These are phyloP conservation scores for Neodon shergylaensis DNA, from an alignment of 2,113 vertebrate genomes.

Conservation along the genomic window DNA sequence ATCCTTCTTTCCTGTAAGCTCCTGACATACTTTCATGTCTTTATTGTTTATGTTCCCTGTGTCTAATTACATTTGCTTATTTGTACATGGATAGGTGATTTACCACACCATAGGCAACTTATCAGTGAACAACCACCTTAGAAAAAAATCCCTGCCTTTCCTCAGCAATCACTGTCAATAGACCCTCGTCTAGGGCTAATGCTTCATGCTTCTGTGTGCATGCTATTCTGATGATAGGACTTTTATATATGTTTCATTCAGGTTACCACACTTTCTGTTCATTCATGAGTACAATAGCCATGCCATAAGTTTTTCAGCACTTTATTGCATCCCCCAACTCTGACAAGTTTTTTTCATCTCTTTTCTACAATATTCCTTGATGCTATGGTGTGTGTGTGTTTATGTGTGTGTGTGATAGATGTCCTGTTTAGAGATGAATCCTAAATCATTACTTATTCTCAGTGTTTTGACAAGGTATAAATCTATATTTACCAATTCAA, in stretches of 20 bases:
- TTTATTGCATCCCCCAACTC: fast-evolving
- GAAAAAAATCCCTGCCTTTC: background rate
- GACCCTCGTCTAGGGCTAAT: background rate
- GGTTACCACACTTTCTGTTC: background rate
- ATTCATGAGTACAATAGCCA: background rate
- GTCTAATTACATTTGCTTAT: background rate
- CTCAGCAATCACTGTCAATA: background rate
- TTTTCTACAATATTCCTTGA: background rate
- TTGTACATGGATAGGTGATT: background rate
- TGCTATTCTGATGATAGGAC: background rate
- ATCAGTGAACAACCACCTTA: no score
- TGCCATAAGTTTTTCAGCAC: background rate
- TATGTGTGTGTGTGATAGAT: background rate
- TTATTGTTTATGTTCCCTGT: background rate
- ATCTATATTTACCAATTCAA: background rate
- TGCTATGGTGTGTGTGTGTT: background rate
- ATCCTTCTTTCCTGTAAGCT: background rate
- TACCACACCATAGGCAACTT: background rate
- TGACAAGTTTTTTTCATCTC: background rate
- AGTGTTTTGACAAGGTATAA: background rate
- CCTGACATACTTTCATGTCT: background rate
- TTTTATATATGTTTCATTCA: no score
- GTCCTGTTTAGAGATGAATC: no score
- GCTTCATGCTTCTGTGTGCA: background rate
- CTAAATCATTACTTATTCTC: background rate